Base-by-base conservation (phyloP, 2,888 invertebrate species). In the Drosophila parthenogenetica region DNA sequence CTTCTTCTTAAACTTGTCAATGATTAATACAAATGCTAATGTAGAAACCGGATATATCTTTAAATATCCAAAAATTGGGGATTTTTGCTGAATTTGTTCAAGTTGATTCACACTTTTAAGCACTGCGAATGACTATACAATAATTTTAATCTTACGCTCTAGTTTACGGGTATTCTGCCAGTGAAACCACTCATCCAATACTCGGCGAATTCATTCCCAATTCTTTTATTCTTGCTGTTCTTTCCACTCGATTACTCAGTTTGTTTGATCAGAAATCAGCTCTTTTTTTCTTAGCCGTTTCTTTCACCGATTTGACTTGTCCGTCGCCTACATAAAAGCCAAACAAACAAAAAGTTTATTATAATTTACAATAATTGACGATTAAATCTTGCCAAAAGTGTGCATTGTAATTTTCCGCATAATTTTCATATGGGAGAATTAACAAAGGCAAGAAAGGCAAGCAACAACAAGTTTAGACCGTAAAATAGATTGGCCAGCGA, bases 361-460 rank as follows among this genome's bases (percentile, higher is more conserved):
- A 58, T 37, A 55, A 42, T 42, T 59, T 19, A 48, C 50, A 51
- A 64, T 54, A 71, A 64, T 54, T 72, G 42, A 62, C 63, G 76
- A 81, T 79, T 74, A 64, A 63, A 64, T 77, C 65, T 80, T 63
- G 68, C 22, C 22, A 58, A 78, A 83, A 66, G 64, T 69, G 57
- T 61, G 70, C 79, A 68, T 77, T 77, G 77, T 81, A 66, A 81
- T 78, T 78, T 78, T 77, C 78, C 81, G 77, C 77, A 78, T 80
- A 77, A 64, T 77, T 81, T 76, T 62, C 46, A 35, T 37, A 61
- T 40, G 49, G 14, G n/a, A 8, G 32, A 53, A 61, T 35, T 29
- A 55, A 45, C 45, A 62, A 55, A 37, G 37, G 19, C 35, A 45
- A 63, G 39, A 37, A 45, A 22, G 19, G 29, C 39, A 42, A 17